These are phyloP conservation scores for Sitodiplosis mosellana DNA, from an alignment of 1,140 invertebrate species.

Conservation along the genomic window DNA sequence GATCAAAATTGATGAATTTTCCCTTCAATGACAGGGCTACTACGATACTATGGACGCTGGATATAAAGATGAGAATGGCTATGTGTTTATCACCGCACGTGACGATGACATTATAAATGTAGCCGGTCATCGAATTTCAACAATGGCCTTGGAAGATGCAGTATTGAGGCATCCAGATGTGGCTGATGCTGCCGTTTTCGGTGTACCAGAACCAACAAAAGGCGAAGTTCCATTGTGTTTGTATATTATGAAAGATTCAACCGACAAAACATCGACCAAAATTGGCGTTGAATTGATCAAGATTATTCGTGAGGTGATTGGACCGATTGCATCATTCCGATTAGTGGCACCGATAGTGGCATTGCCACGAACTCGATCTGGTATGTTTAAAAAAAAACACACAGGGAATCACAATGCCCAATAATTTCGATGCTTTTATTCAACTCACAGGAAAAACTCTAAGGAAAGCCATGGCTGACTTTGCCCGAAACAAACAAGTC, in stretches of 20 bases:
- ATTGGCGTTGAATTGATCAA: slow-evolving; percentile 45
- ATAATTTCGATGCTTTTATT: slow-evolving; percentile 4
- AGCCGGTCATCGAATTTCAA: slow-evolving; percentile 76
- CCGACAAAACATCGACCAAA: slow-evolving; percentile 34
- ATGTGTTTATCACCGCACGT: slow-evolving; percentile 71
- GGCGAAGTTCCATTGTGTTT: slow-evolving; percentile 78
- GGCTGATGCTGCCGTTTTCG: slow-evolving; percentile 70
- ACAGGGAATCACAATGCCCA: too few species aligned
- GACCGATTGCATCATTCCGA: slow-evolving; percentile 76
- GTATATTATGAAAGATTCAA: slow-evolving; percentile 46
- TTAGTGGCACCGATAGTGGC: slow-evolving; percentile 52
- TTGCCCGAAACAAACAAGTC: slow-evolving; percentile 58
- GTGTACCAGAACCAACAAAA: slow-evolving; percentile 69
- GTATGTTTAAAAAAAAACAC: too few species aligned
- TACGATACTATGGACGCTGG: slow-evolving; percentile 94
- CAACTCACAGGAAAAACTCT: slow-evolving; percentile 56
- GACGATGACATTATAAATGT: slow-evolving; percentile 96
- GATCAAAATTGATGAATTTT: background rate
- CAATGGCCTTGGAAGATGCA: slow-evolving; percentile 75
- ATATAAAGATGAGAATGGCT: slow-evolving; percentile 63
- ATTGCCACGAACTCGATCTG: slow-evolving; percentile 58
- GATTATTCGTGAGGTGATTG: slow-evolving; percentile 59
- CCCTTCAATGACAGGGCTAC: slow-evolving; percentile 46
- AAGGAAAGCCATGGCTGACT: slow-evolving; percentile 63
- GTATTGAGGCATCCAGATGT: slow-evolving; percentile 64